Percentiles rank a stretch among this genome's conserved stretches.
Conservation (phyloP, 2,113 vertebrate genomes). For the Emydura subglobosa region DNA sequence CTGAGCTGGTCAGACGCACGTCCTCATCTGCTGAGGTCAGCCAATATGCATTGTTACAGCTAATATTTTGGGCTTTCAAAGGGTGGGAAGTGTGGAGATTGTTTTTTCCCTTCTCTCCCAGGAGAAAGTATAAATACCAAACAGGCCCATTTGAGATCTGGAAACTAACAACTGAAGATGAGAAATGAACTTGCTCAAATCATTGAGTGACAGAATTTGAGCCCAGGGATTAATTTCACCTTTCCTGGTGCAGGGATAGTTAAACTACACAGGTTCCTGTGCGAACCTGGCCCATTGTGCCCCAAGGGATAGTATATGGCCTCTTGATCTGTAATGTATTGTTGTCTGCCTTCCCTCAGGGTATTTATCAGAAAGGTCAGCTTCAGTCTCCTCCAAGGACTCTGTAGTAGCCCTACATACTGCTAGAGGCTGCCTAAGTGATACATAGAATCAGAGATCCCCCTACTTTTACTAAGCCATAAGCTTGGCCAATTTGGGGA, state of each 20-base stretch:
- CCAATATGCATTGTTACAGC: constrained; percentile 72
- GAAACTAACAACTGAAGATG: constrained; percentile 77
- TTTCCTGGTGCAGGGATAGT: not conserved
- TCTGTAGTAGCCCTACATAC: not conserved
- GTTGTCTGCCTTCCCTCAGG: not conserved
- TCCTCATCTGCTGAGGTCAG: constrained; percentile 73
- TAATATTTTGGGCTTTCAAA: constrained; percentile 77
- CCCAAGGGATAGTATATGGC: not conserved
- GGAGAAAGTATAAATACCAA: constrained; percentile 80
- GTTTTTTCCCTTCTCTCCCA: constrained; percentile 81
- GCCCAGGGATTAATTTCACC: constrained; percentile 21
- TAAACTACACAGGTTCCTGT: not conserved
- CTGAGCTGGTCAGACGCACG: constrained; percentile 67
- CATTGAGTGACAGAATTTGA: constrained; percentile 40
- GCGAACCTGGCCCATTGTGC: not conserved
- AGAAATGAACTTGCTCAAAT: constrained; percentile 56
- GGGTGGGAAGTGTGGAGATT: constrained; percentile 77
- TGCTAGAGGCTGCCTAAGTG: not conserved
- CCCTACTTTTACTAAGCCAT: not conserved
- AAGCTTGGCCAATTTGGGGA: not conserved
- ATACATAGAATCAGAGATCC: not conserved
- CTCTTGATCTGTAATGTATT: not conserved
- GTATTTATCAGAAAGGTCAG: not conserved
- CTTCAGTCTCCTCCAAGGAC: not conserved
- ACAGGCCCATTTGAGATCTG: constrained; percentile 68